Conservation (phyloP, 2,888 invertebrate genomes). For the Athripsodes cinereus region DNA sequence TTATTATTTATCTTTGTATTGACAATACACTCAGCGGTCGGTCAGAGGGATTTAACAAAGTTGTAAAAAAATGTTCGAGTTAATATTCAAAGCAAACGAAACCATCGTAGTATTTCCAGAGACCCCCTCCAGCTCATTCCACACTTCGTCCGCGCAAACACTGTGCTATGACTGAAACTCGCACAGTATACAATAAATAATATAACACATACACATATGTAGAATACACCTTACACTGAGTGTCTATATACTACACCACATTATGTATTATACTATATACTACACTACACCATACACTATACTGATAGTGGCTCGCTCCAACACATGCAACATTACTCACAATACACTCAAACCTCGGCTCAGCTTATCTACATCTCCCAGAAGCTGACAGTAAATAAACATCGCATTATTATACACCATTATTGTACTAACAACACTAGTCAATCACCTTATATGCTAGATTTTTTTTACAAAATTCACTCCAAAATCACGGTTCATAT, state of each 20-base stretch:
- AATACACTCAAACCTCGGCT: constrained; percentile 21
- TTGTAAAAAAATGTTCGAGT: constrained; percentile 43
- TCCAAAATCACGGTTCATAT: constrained; percentile 11
- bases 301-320: no score
- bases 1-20: not conserved
- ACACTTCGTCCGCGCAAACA: no score
- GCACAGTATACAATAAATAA: no score
- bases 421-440: not conserved
- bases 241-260: no score
- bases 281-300: no score
- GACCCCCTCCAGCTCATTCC: constrained; percentile 51
- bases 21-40: constrained; percentile 16
- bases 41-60: constrained; percentile 14
- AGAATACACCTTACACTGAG: no score
- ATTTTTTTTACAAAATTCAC: constrained; percentile 1
- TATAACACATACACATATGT: no score
- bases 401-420: constrained; percentile 18
- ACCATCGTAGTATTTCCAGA: constrained; percentile 51
- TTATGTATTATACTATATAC: no score
- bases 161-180: no score
- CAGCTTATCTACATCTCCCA: constrained; percentile 20
- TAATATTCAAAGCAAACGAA: constrained; percentile 37
- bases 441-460: not conserved
- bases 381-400: constrained; percentile 26
- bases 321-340: no score